phyloP scores from a whole-genome alignment of 2,113 vertebrate genomes.

The Ciconia stormi region DNA sequence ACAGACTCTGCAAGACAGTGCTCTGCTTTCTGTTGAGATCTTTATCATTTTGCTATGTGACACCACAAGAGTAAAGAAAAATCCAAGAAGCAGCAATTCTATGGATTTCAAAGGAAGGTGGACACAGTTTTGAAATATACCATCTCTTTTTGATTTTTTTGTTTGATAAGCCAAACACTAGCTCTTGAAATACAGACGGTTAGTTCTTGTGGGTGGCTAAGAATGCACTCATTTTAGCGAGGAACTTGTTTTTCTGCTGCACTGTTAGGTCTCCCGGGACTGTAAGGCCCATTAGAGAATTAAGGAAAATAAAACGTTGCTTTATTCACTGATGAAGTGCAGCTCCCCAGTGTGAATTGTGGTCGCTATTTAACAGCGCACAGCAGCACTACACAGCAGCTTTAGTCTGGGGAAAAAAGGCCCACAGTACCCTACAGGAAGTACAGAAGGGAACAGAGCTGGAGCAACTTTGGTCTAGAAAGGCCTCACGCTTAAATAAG shows the following conservation, averaged over 20 bases:
- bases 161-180: background rate
- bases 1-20: background rate
- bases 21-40: background rate
- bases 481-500: background rate
- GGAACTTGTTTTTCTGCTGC: background rate
- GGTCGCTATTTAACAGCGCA: background rate
- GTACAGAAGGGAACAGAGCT: background rate
- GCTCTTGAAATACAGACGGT: background rate
- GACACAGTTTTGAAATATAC: background rate
- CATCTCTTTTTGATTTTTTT: background rate
- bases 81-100: background rate
- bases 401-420: background rate
- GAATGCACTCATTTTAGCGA: background rate
- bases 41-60: background rate
- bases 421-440: background rate
- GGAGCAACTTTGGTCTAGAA: background rate
- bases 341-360: background rate
- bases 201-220: background rate
- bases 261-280: background rate
- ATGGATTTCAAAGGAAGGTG: background rate
- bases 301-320: slow-evolving; percentile 16
- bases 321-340: slow-evolving; percentile 27
- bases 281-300: background rate
- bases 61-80: background rate
- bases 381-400: background rate